phyloP scores from a whole-genome alignment of 1,140 invertebrate genomes.

The Sarcophaga bullata region DNA sequence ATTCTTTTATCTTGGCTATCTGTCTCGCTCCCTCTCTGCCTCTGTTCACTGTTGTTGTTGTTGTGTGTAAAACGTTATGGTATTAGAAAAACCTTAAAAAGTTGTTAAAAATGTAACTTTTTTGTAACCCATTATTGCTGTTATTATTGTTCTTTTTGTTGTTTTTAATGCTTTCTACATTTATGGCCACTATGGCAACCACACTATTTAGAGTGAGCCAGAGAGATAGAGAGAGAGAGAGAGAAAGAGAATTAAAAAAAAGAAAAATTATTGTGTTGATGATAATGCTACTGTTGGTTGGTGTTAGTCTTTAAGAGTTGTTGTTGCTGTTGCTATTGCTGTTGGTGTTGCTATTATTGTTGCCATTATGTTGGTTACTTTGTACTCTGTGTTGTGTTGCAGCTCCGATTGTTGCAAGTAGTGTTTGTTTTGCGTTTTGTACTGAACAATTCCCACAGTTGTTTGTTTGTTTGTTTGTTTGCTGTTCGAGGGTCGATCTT shows the following conservation, averaged over 20 bases:
- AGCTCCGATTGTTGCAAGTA: background rate
- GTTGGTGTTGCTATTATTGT: background rate
- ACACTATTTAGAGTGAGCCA: constrained; percentile 19
- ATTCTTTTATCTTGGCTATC: background rate
- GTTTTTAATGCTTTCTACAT: constrained; percentile 15
- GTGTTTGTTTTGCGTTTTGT: background rate
- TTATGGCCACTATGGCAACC: constrained; percentile 30
- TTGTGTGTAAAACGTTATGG: too few relatives aligned
- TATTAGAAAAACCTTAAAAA: background rate
- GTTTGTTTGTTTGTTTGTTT: background rate
- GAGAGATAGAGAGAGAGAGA: too few relatives aligned
- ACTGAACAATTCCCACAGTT: background rate
- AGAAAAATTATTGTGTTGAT: too few relatives aligned
- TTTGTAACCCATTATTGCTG: background rate
- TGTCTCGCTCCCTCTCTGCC: background rate
- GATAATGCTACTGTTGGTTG: too few relatives aligned
- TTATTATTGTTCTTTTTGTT: background rate
- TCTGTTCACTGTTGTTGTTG: too few relatives aligned
- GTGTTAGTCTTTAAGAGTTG: background rate
- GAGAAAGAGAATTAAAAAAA: too few relatives aligned
- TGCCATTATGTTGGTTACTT: constrained; percentile 9
- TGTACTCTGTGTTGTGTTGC: background rate
- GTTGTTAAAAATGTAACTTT: constrained; percentile 8
- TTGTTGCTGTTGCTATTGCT: background rate
- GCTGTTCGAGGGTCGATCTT: background rate